Base-by-base conservation (phyloP, 30 jellyfish, hydroid and myxozoan species). In the Pseudorhiza aurosa region DNA sequence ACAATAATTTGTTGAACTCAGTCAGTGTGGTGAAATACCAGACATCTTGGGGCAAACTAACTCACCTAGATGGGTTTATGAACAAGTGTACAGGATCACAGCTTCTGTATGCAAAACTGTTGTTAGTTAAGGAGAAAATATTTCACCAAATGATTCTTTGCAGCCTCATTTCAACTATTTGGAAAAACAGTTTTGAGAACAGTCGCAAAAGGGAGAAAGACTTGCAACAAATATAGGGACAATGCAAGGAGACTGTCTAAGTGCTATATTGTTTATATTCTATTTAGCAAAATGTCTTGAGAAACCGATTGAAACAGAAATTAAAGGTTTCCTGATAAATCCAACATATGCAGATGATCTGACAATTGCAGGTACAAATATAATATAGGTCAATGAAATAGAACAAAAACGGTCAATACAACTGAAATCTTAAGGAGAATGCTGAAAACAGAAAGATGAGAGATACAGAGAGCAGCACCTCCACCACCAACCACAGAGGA, bases 221-320 rank as follows among this genome's bases (percentile, higher is more conserved):
- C 22, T 59, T 28, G 24, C 15, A 59, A 59, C 75, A 59, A 59
- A 25, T 10, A 59, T 24, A 6, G 75, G 75, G 15, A 59, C 28
- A 7, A 59, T 59, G 75, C 75, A 59, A 30, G 75, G 53, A 10
- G 75, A 59, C 53, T 59, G 75, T 22, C 75, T 59, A 10, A 59
- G 75, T 59, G 75, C 75, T 7, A 28, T 30, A 28, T 53, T 59
- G 12, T 59, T 59, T 24, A 59, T 59, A n/a, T 28, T 22, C 12
- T 53, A 8, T 26, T 22, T 8, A 17, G n/a, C n/a, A n/a, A n/a
- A n/a, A n/a, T n/a, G n/a, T n/a, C n/a, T n/a, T n/a, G n/a, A n/a
- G n/a, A n/a, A 7, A 7, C 25, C 68, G 12, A 17, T 19, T 53
- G 19, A 53, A 53, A 53, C 68, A 10, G 19, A 53, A 53, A 53